Conservation (phyloP, 2,113 vertebrate genomes). For the Psittacara wagleri region DNA sequence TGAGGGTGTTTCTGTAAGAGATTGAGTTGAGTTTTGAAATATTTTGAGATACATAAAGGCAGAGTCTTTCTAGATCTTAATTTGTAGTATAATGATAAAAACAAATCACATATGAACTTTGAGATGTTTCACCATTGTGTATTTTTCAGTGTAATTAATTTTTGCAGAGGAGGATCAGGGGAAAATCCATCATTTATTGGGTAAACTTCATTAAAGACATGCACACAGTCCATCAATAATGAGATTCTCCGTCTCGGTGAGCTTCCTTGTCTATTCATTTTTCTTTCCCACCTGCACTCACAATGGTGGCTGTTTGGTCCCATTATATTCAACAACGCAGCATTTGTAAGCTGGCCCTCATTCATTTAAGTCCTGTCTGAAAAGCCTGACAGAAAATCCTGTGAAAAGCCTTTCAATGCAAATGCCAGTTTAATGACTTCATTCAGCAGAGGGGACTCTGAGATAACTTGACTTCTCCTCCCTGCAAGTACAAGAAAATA, state of each 20-base stretch:
- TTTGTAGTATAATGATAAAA: background rate
- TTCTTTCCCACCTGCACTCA: constrained; percentile 78
- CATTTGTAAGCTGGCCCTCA: constrained; percentile 74
- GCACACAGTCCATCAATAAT: constrained; percentile 49
- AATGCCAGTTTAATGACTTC: constrained; percentile 79
- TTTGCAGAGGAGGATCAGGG: background rate
- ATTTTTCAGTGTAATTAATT: constrained; percentile 4
- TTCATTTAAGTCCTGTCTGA: constrained; percentile 72
- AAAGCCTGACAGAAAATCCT: constrained; percentile 76
- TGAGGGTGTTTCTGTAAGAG: background rate
- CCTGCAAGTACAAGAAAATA: constrained; percentile 70
- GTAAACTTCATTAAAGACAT: constrained; percentile 44
- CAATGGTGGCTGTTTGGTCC: constrained; percentile 76
- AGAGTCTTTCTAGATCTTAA: background rate
- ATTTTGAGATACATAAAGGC: background rate
- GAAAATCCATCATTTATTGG: constrained; percentile 46
- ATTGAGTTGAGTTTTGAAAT: background rate
- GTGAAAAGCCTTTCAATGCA: constrained; percentile 77
- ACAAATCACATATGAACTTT: background rate
- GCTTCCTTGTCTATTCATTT: constrained; percentile 79
- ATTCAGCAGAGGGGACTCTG: constrained; percentile 67
- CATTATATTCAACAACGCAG: constrained; percentile 73
- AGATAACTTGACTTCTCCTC: constrained; percentile 71
- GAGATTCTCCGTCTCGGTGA: constrained; percentile 55
- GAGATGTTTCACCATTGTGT: constrained; percentile 8